Evolutionary conservation across 2,797 vertebrate genomes (phyloP), one percentile per base, ranked within the genome.

Genomic region (Poeciliopsis paucimaculata): DNA sequence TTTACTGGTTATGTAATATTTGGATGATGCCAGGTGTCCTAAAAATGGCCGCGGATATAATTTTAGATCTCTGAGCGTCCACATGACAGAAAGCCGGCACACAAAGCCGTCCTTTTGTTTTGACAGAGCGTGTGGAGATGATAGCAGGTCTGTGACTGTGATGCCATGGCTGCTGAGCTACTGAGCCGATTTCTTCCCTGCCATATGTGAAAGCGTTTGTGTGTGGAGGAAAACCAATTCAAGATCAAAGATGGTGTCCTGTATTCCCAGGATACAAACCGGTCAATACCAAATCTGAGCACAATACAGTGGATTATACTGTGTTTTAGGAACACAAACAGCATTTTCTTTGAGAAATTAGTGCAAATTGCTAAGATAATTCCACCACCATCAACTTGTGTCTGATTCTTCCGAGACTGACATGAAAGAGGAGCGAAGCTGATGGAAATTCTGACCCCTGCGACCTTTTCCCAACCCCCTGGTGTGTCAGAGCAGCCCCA

Each of bases 81-180:
- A 10, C 15, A 16, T 15, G 39, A 12, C 43, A 28, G 66, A 75
- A 31, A n/a, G 18, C 39, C 55, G n/a, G 51, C 64, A 76, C 53
- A 75, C 43, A 43, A 86, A 80, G 88, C 86, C 86, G 86, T 64
- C 79, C 81, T 81, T 76, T 90, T 85, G 77, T 84, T 83, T 86
- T 68, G 53, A 72, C 64, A 77, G 75, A 77, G 76, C 71, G 60
- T 62, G 72, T 71, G 41, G 86, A 77, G 79, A 86, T 86, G 84
- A 90, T 86, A 71, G 73, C 87, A 79, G 80, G 77, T 80, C n/a
- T 75, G 80, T 53, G 73, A 82, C 82, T 81, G 81, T 85, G 80
- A 68, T 41, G 84, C 83, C 82, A 88, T 66, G 72, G 79, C 90
- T 89, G 91, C 90, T 90, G 87, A 80, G 84, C 78, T 79, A 70